Percentiles rank a stretch among this genome's conserved stretches.
phyloP scores from a whole-genome alignment of 2,797 vertebrate genomes.

The Crocodylus rhombifer region DNA sequence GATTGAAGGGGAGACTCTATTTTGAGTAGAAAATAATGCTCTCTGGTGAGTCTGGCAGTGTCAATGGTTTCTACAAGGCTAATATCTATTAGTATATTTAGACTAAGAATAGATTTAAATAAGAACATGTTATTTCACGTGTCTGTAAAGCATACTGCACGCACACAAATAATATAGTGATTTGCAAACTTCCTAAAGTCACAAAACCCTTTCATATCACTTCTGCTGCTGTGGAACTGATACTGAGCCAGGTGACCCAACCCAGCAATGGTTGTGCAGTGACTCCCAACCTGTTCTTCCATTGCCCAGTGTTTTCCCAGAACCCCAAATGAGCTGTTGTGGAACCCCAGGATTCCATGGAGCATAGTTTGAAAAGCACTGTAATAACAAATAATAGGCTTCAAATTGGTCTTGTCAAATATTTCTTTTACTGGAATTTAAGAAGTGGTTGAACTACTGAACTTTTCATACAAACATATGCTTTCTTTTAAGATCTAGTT shows the following conservation, averaged over 20 bases:
- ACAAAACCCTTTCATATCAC: no score
- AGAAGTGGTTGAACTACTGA: not conserved
- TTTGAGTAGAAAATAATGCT: not conserved
- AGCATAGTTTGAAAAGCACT: no score
- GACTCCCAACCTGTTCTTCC: no score
- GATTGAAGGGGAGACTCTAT: not conserved
- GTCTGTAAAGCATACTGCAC: fast-evolving
- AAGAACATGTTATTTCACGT: not conserved
- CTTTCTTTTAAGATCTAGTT: not conserved
- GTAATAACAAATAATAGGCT: no score
- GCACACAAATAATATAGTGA: fast-evolving
- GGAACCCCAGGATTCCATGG: no score
- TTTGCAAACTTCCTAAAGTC: not conserved
- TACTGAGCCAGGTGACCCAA: no score
- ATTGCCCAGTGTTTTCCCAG: no score
- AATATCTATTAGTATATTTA: not conserved
- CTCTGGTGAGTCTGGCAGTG: not conserved
- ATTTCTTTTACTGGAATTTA: not conserved
- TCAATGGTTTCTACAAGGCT: not conserved
- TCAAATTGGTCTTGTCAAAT: no score
- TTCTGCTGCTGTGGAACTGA: no score
- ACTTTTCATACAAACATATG: not conserved
- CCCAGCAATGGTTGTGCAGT: no score
- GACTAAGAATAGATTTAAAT: not conserved
- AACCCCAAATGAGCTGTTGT: no score